These are phyloP conservation scores for Asbolus verrucosus DNA, from an alignment of 1,140 invertebrate genomes.

Conservation along the genomic window DNA sequence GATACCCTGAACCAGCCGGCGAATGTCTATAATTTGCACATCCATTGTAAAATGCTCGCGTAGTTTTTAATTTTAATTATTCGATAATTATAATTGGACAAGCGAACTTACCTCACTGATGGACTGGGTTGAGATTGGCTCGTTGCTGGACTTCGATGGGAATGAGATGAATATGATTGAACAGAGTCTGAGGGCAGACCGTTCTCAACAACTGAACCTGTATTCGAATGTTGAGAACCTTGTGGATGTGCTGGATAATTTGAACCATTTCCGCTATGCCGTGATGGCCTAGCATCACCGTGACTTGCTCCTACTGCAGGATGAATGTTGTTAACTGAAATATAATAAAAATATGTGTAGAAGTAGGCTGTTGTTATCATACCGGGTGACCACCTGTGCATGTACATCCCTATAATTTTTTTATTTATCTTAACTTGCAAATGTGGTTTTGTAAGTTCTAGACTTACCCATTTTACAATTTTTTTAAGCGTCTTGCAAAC, in stretches of 20 bases:
- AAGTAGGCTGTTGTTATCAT: no score
- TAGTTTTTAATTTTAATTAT: neutral
- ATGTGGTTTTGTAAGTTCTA: no score
- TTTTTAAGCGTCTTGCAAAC: neutral
- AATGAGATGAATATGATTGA: conserved; percentile 64
- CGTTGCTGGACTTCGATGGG: conserved; percentile 65
- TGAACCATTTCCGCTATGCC: conserved; percentile 65
- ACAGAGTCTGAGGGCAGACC: conserved; percentile 66
- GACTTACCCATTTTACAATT: no score
- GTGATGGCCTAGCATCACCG: conserved; percentile 63
- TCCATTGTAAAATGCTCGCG: conserved; percentile 39
- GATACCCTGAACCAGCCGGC: conserved; percentile 57
- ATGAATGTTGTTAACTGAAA: conserved; percentile 70
- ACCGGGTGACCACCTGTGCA: no score
- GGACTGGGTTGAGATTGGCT: conserved; percentile 67
- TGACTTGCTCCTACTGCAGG: conserved; percentile 66
- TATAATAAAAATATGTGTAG: no score
- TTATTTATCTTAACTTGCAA: no score
- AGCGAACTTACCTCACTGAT: conserved; percentile 72
- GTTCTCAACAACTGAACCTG: conserved; percentile 65
- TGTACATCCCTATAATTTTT: no score
- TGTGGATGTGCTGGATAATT: conserved; percentile 65
- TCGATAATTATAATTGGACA: no score
- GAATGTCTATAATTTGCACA: conserved; percentile 60
- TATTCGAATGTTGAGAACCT: conserved; percentile 55